phyloP scores from a whole-genome alignment of 2,797 vertebrate species.

The Malacoctenus gilli region DNA sequence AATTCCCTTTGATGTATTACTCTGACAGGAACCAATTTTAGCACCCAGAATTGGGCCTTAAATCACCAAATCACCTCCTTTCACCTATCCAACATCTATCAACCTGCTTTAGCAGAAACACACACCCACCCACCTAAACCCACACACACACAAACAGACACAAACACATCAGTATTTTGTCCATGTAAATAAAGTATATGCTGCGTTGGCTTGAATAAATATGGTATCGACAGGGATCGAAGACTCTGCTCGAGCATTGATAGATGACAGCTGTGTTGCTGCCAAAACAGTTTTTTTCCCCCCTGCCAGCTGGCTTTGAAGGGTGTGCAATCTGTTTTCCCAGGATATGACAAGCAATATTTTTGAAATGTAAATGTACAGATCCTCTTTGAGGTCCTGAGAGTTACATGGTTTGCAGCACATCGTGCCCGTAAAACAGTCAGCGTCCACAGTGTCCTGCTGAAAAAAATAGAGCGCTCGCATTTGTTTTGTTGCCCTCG shows the following conservation, averaged over 20 bases:
- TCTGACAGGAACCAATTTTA: conserved; percentile 83
- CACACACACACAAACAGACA: conserved; percentile 8
- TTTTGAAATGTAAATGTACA: too few relatives aligned
- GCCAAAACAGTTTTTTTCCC: conserved; percentile 35
- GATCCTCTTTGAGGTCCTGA: too few relatives aligned
- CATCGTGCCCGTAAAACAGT: too few relatives aligned
- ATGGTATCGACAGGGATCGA: conserved; percentile 67
- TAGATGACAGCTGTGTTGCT: conserved; percentile 54
- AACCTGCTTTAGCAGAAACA: conserved; percentile 39
- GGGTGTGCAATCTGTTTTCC: too few relatives aligned
- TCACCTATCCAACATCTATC: conserved; percentile 72
- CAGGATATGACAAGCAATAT: too few relatives aligned
- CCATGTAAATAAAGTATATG: conserved; percentile 76
- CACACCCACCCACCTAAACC: not conserved
- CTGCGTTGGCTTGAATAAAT: conserved; percentile 68
- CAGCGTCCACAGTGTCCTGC: too few relatives aligned
- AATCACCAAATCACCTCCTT: conserved; percentile 82
- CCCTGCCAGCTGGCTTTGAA: conserved; percentile 49
- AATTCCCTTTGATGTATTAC: conserved; percentile 84
- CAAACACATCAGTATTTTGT: conserved; percentile 63
- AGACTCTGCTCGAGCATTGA: conserved; percentile 66
- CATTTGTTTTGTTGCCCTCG: too few relatives aligned
- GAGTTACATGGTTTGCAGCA: too few relatives aligned
- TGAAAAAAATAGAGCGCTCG: too few relatives aligned
- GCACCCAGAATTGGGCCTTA: conserved; percentile 79